A percentile compares a stretch with the other conserved stretches of the same genome.
Conservation (phyloP, 2,113 vertebrate genomes). For the rabbit (Oryctolagus cuniculus) region DNA sequence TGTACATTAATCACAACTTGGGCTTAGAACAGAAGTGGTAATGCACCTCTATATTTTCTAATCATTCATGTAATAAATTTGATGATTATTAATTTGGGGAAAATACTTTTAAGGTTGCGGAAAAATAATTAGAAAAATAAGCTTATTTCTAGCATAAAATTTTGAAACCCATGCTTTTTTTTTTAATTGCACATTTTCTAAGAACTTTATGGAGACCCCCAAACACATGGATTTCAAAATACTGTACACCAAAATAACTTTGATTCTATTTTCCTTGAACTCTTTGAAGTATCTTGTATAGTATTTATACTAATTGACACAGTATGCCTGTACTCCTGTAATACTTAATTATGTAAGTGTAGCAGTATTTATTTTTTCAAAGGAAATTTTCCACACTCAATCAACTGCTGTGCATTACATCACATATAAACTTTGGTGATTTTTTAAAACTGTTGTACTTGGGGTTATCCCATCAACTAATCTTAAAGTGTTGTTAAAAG, state of each 20-base stretch:
- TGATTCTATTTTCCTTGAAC: too few relatives aligned
- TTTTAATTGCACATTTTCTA: too few relatives aligned
- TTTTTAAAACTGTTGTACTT: neutral
- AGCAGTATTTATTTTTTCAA: neutral
- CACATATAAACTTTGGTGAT: neutral
- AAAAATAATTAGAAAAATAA: too few relatives aligned
- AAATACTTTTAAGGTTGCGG: too few relatives aligned
- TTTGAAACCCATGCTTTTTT: too few relatives aligned
- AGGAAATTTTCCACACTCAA: neutral
- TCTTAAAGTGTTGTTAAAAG: neutral
- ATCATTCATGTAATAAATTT: neutral
- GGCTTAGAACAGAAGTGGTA: neutral
- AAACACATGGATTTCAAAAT: too few relatives aligned
- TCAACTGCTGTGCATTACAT: neutral
- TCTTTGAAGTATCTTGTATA: neutral
- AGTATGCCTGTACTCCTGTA: neutral
- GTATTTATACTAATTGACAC: neutral
- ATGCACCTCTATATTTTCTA: neutral
- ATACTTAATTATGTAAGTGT: neutral
- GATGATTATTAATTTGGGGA: neutral
- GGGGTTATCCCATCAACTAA: accelerated
- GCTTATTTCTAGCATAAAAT: too few relatives aligned
- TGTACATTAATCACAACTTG: neutral
- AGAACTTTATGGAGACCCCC: too few relatives aligned
- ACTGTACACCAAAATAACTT: too few relatives aligned